phyloP scores from a whole-genome alignment of 1,140 invertebrate species.

The Tribolium castaneum region DNA sequence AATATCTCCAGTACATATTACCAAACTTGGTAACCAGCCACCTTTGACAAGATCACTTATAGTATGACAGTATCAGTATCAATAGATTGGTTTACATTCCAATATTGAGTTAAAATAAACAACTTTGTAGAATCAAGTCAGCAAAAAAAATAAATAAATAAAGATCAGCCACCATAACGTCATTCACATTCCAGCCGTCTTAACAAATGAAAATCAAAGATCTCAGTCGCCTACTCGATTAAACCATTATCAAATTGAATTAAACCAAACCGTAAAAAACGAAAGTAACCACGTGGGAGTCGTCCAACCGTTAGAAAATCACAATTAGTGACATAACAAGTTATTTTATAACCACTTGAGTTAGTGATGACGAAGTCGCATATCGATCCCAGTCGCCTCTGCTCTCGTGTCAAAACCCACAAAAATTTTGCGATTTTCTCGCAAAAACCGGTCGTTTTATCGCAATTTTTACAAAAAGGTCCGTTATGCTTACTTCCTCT shows the following conservation, averaged over 20 bases:
- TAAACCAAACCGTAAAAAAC: not conserved
- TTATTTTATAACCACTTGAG: not conserved
- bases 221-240: not conserved
- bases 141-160: not conserved
- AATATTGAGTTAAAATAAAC: not conserved
- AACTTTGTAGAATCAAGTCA: not conserved
- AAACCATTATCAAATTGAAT: not conserved
- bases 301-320: not conserved
- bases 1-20: too few species aligned
- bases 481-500: conserved; percentile 87
- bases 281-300: not conserved
- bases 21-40: too few species aligned
- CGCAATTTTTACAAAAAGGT: not conserved
- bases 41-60: too few species aligned
- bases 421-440: too few species aligned
- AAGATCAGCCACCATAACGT: not conserved
- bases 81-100: not conserved
- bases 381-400: too few species aligned
- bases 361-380: too few species aligned
- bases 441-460: not conserved
- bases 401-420: too few species aligned
- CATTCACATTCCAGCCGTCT: not conserved
- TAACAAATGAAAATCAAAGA: not conserved
- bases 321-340: not conserved
- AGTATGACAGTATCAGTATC: not conserved